phyloP scores from a whole-genome alignment of 1,140 invertebrate species.

The Tribolium castaneum region DNA sequence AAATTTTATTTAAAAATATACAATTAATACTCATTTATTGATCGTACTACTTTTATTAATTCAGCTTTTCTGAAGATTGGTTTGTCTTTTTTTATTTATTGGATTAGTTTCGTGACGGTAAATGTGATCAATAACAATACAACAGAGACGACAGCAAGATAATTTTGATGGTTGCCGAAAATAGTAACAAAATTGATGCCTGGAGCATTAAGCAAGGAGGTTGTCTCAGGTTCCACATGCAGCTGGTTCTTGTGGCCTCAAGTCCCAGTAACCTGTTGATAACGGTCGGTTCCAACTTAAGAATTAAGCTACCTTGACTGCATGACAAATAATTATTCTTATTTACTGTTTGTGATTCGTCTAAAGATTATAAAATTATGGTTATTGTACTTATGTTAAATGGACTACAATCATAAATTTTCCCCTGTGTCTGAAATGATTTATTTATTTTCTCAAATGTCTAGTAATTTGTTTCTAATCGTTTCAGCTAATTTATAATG shows the following conservation, averaged over 20 bases:
- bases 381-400: too few relatives aligned
- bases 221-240: conserved; percentile 25
- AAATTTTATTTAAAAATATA: not conserved
- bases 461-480: conserved; percentile 1
- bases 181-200: not conserved
- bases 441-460: not conserved
- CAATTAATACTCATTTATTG: not conserved
- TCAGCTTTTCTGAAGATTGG: not conserved
- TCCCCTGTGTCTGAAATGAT: not conserved
- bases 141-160: too few relatives aligned
- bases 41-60: not conserved
- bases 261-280: conserved; percentile 39
- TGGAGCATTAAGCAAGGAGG: conserved; percentile 12
- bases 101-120: too few relatives aligned
- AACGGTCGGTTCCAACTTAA: conserved; percentile 15
- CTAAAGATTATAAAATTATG: not conserved
- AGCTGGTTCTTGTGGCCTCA: conserved; percentile 38
- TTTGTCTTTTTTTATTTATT: too few relatives aligned
- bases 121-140: too few relatives aligned
- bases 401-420: not conserved
- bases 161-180: not conserved
- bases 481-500: not conserved
- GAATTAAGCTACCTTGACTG: conserved; percentile 11
- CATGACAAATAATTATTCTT: not conserved
- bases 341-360: not conserved